phyloP scores from a whole-genome alignment of 2,797 vertebrate species.

The Tragelaphus eurycerus region DNA sequence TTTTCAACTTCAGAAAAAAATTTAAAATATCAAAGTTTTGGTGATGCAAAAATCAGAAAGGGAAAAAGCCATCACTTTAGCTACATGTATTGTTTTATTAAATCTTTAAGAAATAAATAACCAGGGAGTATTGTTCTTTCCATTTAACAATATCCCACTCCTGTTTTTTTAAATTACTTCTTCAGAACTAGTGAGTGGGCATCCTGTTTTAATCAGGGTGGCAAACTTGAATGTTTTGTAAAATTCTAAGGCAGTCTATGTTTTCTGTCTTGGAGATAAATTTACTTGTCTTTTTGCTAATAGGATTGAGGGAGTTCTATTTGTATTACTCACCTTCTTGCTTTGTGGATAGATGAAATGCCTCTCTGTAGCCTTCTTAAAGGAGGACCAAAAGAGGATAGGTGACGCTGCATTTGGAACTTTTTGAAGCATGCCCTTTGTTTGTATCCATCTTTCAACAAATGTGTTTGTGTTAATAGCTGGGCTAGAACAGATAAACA shows the following conservation, averaged over 20 bases:
- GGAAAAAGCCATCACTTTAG: not conserved
- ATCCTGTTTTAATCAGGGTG: not conserved
- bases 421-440: not conserved
- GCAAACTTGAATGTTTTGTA: conserved; percentile 12
- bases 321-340: conserved; percentile 44
- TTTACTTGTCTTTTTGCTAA: not conserved
- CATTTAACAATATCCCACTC: not conserved
- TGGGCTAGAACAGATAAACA: not conserved
- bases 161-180: not conserved
- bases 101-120: not conserved
- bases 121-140: not conserved
- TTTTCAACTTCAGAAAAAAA: not conserved
- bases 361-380: not conserved
- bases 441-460: not conserved
- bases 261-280: not conserved
- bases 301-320: not conserved
- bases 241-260: not conserved
- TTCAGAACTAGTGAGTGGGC: not conserved
- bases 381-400: not conserved
- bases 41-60: not conserved
- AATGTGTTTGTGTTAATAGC: conserved; percentile 15
- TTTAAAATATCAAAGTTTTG: not conserved
- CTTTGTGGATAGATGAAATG: conserved; percentile 20
- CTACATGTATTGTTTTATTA: conserved; percentile 6
- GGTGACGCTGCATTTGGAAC: not conserved